phyloP scores from a whole-genome alignment of 2,797 vertebrate genomes.

The Sebastiscus tertius region DNA sequence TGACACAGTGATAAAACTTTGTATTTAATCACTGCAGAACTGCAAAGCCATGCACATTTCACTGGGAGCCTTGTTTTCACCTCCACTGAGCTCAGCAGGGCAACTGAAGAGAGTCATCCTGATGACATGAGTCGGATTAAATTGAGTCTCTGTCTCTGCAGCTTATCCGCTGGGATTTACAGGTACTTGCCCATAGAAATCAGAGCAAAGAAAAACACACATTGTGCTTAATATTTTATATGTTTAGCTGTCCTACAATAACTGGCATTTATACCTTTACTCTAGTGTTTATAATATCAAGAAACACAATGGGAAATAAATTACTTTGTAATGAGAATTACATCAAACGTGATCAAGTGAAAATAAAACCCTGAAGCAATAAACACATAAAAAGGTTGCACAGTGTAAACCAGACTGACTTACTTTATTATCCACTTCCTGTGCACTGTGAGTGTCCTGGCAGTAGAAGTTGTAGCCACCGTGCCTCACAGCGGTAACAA shows the following conservation, averaged over 20 bases:
- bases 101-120: slow-evolving; percentile 32
- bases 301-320: neutral
- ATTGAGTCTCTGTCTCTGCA: slow-evolving; percentile 45
- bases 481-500: slow-evolving; percentile 87
- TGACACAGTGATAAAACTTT: slow-evolving; percentile 20
- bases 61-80: slow-evolving; percentile 40
- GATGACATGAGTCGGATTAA: slow-evolving; percentile 61
- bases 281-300: neutral
- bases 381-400: neutral
- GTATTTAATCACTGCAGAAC: slow-evolving; percentile 37
- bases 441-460: slow-evolving; percentile 90
- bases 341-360: neutral
- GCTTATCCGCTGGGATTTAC: slow-evolving; percentile 62
- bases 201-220: slow-evolving; percentile 6
- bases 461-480: slow-evolving; percentile 94
- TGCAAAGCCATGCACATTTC: slow-evolving; percentile 49
- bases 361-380: neutral
- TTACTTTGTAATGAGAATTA: neutral
- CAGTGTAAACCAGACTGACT: slow-evolving; percentile 16
- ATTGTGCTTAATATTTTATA: neutral
- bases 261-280: neutral
- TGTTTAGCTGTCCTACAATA: neutral
- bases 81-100: slow-evolving; percentile 21
- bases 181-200: slow-evolving; percentile 43
- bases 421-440: slow-evolving; percentile 92